Conservation (phyloP, 2,888 invertebrate species). For the Autographa pulchrina region DNA sequence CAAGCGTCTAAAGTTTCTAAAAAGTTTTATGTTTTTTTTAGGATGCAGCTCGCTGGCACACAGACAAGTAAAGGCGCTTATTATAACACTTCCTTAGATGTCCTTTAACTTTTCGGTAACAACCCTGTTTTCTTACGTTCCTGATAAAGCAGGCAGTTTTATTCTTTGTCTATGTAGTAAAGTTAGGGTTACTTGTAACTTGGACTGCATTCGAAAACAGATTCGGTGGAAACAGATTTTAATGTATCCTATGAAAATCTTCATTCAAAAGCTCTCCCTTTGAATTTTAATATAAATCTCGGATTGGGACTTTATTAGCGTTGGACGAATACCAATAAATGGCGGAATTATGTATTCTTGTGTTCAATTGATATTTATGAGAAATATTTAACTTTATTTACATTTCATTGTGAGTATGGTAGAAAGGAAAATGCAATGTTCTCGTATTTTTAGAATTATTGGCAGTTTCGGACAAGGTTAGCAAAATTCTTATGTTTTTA, state of each 20-base stretch:
- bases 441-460: too few relatives aligned
- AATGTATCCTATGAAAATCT: slow-evolving; percentile 89
- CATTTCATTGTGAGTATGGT: neutral
- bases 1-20: too few relatives aligned
- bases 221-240: slow-evolving; percentile 87
- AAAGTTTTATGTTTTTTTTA: too few relatives aligned
- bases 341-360: slow-evolving; percentile 77
- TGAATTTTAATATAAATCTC: slow-evolving; percentile 88
- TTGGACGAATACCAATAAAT: slow-evolving; percentile 82
- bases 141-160: too few relatives aligned
- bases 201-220: slow-evolving; percentile 66
- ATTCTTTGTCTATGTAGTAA: too few relatives aligned
- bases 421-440: neutral
- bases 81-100: too few relatives aligned
- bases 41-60: too few relatives aligned
- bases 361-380: slow-evolving; percentile 51
- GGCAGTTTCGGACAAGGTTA: too few relatives aligned
- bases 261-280: slow-evolving; percentile 83
- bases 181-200: slow-evolving; percentile 47
- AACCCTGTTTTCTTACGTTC: too few relatives aligned
- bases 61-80: neutral
- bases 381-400: slow-evolving; percentile 26
- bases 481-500: too few relatives aligned
- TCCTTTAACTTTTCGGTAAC: too few relatives aligned
- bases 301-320: slow-evolving; percentile 86